phyloP scores from a whole-genome alignment of 2,888 invertebrate species.

The Ischnura elegans region DNA sequence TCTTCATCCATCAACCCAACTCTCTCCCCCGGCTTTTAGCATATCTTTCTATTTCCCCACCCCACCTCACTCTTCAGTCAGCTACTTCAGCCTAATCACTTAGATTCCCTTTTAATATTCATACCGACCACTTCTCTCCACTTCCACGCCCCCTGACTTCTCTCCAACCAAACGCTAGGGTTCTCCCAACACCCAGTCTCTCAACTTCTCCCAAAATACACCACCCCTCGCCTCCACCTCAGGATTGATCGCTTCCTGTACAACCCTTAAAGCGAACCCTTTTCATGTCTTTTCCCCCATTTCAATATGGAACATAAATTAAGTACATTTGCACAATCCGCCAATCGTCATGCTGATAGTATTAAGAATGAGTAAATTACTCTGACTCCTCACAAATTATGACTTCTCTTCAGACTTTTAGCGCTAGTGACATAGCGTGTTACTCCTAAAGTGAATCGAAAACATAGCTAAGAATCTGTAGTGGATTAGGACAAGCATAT shows the following conservation, averaged over 20 bases:
- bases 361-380: too few relatives aligned
- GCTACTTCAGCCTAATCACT: neutral
- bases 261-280: too few relatives aligned
- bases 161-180: neutral
- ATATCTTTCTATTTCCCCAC: neutral
- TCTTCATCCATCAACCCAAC: neutral
- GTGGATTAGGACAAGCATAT: too few relatives aligned
- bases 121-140: neutral
- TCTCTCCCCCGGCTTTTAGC: constrained; percentile 15
- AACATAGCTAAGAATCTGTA: too few relatives aligned
- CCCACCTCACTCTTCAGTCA: neutral
- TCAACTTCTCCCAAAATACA: neutral
- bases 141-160: neutral
- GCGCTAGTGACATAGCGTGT: too few relatives aligned
- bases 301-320: too few relatives aligned
- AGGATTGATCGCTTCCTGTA: neutral
- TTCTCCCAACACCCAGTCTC: neutral
- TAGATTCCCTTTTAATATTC: constrained; percentile 6
- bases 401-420: too few relatives aligned
- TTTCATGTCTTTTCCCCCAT: too few relatives aligned
- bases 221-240: neutral
- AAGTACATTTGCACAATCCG: too few relatives aligned
- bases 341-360: too few relatives aligned
- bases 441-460: too few relatives aligned
- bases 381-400: too few relatives aligned